Conservation (phyloP, 1,140 invertebrate species). For the Euschistus heros region DNA sequence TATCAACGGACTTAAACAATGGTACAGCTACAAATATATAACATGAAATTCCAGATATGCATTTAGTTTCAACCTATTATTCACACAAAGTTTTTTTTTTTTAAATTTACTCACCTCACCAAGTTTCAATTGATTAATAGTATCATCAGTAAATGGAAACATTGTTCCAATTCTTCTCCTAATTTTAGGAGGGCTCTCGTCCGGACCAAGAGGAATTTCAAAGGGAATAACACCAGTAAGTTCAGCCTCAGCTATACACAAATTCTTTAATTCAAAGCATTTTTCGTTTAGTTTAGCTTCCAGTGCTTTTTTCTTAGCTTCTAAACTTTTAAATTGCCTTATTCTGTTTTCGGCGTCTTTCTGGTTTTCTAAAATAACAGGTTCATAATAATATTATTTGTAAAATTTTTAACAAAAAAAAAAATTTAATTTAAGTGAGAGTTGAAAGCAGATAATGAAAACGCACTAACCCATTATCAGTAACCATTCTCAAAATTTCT, state of each 20-base stretch:
- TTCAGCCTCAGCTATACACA: constrained; percentile 73
- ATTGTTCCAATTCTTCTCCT: constrained; percentile 51
- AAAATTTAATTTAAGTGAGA: neutral
- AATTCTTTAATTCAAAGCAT: constrained; percentile 59
- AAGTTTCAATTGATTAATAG: neutral
- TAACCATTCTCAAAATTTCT: neutral
- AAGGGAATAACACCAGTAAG: constrained; percentile 66
- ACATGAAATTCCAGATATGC: neutral
- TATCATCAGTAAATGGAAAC: constrained; percentile 40
- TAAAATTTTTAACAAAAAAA: neutral
- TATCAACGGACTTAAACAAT: neutral
- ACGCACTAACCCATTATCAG: neutral
- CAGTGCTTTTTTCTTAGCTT: constrained; percentile 4
- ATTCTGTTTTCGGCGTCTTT: neutral
- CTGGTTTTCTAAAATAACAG: neutral
- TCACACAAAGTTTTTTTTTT: neutral
- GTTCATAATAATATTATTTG: neutral
- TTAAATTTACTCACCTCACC: neutral
- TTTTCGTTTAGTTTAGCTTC: constrained; percentile 48
- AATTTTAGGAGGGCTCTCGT: constrained; percentile 55
- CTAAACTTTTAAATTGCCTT: constrained; percentile 1
- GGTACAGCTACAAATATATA: neutral
- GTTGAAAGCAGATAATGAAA: neutral
- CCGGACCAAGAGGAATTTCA: constrained; percentile 64
- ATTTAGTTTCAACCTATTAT: neutral